Evolutionary conservation across 2,888 invertebrate genomes (phyloP).

Genomic region (Miltochrista miniata): DNA sequence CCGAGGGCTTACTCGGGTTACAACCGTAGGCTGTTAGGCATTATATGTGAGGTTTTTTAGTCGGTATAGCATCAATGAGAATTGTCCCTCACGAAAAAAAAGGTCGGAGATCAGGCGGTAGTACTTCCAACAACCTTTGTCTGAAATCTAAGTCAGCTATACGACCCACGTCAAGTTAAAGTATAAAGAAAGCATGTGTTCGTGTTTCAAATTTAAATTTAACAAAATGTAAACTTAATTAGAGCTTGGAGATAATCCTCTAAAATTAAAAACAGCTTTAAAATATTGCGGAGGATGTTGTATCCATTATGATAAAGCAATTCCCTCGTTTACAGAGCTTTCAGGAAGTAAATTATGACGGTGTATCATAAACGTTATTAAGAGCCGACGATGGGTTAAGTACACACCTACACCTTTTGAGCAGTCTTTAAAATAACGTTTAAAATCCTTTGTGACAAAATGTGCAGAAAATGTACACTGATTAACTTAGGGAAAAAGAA

Average conservation of each 20-base stretch:
- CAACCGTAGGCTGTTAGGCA: no score
- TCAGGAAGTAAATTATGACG: slow-evolving; percentile 10
- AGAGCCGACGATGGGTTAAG: slow-evolving; percentile 17
- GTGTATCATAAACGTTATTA: slow-evolving; percentile 23
- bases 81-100: no score
- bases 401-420: slow-evolving; percentile 11
- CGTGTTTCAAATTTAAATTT: neutral
- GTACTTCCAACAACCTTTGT: no score
- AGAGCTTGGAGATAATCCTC: neutral
- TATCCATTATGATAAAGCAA: slow-evolving; percentile 14
- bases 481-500: neutral
- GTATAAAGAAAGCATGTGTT: neutral
- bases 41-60: no score
- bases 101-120: no score
- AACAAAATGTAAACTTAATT: neutral
- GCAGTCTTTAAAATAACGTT: slow-evolving; percentile 14
- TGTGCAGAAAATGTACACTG: neutral
- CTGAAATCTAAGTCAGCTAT: no score
- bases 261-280: neutral
- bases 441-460: slow-evolving; percentile 4
- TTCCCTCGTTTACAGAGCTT: slow-evolving; percentile 19
- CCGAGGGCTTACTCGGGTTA: no score
- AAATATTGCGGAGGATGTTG: slow-evolving; percentile 1
- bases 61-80: no score
- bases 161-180: neutral